Conservation (phyloP, 1,140 invertebrate species). For the Calycopis cecrops region DNA sequence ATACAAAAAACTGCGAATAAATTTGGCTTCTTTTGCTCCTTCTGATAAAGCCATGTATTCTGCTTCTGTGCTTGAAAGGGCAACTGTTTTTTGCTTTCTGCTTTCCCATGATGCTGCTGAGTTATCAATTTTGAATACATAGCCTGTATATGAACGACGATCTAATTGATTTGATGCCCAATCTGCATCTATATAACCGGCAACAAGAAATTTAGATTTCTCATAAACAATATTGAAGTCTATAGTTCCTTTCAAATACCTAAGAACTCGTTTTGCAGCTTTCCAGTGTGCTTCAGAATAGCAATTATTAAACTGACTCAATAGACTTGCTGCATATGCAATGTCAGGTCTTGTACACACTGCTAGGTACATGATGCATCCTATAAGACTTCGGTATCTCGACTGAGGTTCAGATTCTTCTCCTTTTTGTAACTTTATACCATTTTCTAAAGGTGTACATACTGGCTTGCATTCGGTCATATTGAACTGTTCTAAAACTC, state of each 20-base stretch:
- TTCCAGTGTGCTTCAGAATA: constrained; percentile 14
- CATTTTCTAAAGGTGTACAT: too few species aligned
- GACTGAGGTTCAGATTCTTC: too few species aligned
- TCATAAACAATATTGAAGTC: constrained; percentile 17
- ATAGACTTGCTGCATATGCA: constrained; percentile 17
- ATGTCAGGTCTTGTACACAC: constrained; percentile 19
- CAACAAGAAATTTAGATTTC: constrained; percentile 13
- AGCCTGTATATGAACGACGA: constrained; percentile 27
- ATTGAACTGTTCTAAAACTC: too few species aligned
- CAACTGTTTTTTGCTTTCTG: constrained; percentile 27
- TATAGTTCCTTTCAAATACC: constrained; percentile 26
- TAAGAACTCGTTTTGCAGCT: constrained; percentile 20
- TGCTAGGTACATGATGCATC: constrained; percentile 21
- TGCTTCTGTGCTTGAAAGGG: constrained; percentile 28
- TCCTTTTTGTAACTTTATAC: too few species aligned
- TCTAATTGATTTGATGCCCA: constrained; percentile 25
- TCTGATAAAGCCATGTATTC: constrained; percentile 27
- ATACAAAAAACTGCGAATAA: constrained; percentile 20
- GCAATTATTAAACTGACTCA: constrained; percentile 23
- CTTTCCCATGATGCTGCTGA: constrained; percentile 26
- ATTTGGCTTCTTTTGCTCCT: constrained; percentile 24
- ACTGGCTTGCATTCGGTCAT: too few species aligned
- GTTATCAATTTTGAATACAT: constrained; percentile 23
- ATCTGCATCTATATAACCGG: constrained; percentile 29
- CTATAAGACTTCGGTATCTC: too few species aligned